Conservation (phyloP, 2,888 invertebrate species). For the Coleophora deauratella region DNA sequence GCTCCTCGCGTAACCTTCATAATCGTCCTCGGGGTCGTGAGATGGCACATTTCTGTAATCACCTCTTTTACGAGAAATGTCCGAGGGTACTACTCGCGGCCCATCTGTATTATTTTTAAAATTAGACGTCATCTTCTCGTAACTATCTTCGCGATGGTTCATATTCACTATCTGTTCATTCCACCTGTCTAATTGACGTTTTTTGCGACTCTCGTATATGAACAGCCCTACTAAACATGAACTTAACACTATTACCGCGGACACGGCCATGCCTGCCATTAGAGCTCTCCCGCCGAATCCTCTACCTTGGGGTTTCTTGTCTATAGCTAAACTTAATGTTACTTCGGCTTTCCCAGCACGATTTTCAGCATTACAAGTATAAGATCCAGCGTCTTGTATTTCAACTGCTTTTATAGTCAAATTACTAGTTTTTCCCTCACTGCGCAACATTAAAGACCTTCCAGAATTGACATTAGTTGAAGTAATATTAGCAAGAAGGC, state of each 20-base stretch:
- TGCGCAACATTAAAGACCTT: slow-evolving; percentile 78
- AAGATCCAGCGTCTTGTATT: slow-evolving; percentile 83
- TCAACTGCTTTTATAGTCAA: slow-evolving; percentile 83
- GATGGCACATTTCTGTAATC: slow-evolving; percentile 83
- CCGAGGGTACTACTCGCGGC: slow-evolving; percentile 43
- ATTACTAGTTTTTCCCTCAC: slow-evolving; percentile 80
- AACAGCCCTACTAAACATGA: slow-evolving; percentile 80
- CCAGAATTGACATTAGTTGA: slow-evolving; percentile 55
- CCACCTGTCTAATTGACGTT: slow-evolving; percentile 70
- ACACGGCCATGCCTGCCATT: slow-evolving; percentile 80
- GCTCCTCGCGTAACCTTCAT: slow-evolving; percentile 54
- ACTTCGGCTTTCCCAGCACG: slow-evolving; percentile 85
- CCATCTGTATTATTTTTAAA: slow-evolving; percentile 59
- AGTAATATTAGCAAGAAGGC: slow-evolving; percentile 78
- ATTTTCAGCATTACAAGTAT: slow-evolving; percentile 86
- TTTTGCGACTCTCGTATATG: slow-evolving; percentile 77
- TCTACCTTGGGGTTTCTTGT: slow-evolving; percentile 76
- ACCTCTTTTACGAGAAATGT: slow-evolving; percentile 73
- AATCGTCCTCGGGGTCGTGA: slow-evolving; percentile 79
- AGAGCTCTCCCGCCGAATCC: slow-evolving; percentile 75
- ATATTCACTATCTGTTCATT: slow-evolving; percentile 66
- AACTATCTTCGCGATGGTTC: slow-evolving; percentile 76
- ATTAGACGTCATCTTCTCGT: slow-evolving; percentile 86
- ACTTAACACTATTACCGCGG: slow-evolving; percentile 78
- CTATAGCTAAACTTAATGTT: slow-evolving; percentile 81